A percentile compares a stretch with the other conserved stretches of the same genome.
Conservation (phyloP, 1,140 invertebrate genomes). For the Oreohelix idahoensis region DNA sequence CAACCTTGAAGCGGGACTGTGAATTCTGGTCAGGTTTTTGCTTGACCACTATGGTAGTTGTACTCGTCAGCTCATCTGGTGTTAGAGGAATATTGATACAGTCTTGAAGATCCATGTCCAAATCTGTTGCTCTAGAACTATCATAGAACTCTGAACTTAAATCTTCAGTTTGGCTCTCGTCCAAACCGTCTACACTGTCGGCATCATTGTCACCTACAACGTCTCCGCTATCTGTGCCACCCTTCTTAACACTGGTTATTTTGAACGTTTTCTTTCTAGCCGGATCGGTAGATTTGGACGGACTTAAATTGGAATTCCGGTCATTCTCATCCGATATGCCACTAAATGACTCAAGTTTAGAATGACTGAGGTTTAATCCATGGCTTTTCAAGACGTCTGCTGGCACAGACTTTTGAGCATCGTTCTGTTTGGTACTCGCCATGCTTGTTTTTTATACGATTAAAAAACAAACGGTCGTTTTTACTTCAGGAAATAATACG, state of each 20-base stretch:
- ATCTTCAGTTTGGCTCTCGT: slow-evolving; percentile 92
- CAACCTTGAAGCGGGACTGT: slow-evolving; percentile 85
- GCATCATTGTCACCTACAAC: slow-evolving; percentile 90
- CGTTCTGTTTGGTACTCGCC: slow-evolving; percentile 14
- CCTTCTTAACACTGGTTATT: slow-evolving; percentile 87
- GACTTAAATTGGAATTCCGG: slow-evolving; percentile 17
- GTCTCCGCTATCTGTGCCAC: slow-evolving; percentile 77
- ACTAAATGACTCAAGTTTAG: slow-evolving; percentile 11
- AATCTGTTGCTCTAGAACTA: slow-evolving; percentile 65
- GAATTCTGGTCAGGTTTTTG: slow-evolving; percentile 47
- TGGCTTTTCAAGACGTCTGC: background rate
- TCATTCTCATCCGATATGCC: slow-evolving; percentile 34
- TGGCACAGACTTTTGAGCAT: background rate
- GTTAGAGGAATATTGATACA: slow-evolving; percentile 39
- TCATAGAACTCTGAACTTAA: slow-evolving; percentile 76
- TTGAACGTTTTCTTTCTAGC: slow-evolving; percentile 93
- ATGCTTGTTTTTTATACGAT: too few species aligned
- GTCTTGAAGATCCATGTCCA: slow-evolving; percentile 45
- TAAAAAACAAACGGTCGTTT: too few species aligned
- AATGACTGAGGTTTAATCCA: background rate
- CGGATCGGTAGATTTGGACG: slow-evolving; percentile 47
- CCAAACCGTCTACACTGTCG: slow-evolving; percentile 92
- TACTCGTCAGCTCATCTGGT: slow-evolving; percentile 48
- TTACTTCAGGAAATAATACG: too few species aligned
- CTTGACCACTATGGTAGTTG: slow-evolving; percentile 40